A percentile compares a stretch with the other conserved stretches of the same genome.
These are phyloP conservation scores for Nasonovia ribisnigri DNA, from an alignment of 2,888 invertebrate species.

Conservation along the genomic window DNA sequence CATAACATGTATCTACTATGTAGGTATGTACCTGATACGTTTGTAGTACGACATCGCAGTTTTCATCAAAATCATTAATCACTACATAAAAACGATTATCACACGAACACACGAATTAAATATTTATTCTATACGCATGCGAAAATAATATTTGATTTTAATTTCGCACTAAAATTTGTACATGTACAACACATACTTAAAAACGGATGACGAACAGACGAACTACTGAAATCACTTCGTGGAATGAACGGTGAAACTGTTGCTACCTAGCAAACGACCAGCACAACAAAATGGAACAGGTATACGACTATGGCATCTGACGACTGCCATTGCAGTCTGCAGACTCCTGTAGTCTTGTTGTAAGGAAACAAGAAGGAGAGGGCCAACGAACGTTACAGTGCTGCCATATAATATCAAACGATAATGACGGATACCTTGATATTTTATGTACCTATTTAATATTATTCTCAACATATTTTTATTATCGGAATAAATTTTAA, in stretches of 20 bases:
- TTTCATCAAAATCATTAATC: not conserved
- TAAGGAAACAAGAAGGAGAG: constrained; percentile 58
- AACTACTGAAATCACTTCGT: constrained; percentile 42
- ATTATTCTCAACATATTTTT: too few relatives aligned
- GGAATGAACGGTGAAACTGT: constrained; percentile 48
- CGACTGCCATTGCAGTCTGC: constrained; percentile 49
- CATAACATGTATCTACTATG: not conserved
- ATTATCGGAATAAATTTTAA: not conserved
- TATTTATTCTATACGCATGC: not conserved
- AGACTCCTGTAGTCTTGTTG: constrained; percentile 44
- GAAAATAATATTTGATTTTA: not conserved
- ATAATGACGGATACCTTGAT: not conserved
- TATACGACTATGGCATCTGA: constrained; percentile 40
- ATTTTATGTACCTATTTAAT: not conserved
- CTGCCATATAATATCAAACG: not conserved
- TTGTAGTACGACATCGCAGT: not conserved
- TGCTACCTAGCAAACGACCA: constrained; percentile 33
- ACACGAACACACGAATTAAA: constrained; percentile 1
- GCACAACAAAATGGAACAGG: constrained; percentile 44
- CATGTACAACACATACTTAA: not conserved
- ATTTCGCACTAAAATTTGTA: not conserved
- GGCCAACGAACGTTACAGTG: constrained; percentile 64
- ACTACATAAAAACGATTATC: not conserved
- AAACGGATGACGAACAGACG: constrained; percentile 17
- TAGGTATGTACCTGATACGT: constrained; percentile 2